Base-by-base conservation (phyloP, 2,888 invertebrate species). In the Xanthorhoe spadicearia region DNA sequence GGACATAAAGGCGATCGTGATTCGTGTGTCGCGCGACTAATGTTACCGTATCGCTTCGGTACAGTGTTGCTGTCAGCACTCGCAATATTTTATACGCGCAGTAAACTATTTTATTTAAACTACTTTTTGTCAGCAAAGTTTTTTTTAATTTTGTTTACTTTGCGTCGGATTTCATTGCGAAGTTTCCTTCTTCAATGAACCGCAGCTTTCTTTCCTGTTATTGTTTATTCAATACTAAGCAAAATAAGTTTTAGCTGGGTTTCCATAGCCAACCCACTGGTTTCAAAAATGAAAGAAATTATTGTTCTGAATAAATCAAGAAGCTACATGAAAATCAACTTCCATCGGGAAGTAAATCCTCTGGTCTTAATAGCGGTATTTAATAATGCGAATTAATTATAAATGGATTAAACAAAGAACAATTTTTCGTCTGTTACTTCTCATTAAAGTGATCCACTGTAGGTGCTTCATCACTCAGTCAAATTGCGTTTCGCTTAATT, bases 401-500 rank as follows among this genome's bases (percentile, higher is more conserved):
- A 82, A 87, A 86, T 84, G 77, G 78, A 82, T 83, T 84, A 87
- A 85, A 85, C 83, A 85, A 74, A 83, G 79, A 84, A 82, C 86
- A 86, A 89, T 91, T 90, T 91, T 90, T 89, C 90, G 86, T 86
- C 81, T 81, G 90, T 83, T 85, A 86, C 86, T 90, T 83, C 89
- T 91, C 90, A 92, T 93, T 92, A 92, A 90, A 90, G 86, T 88
- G 89, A 92, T 92, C 88, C 88, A 86, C 86, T 82, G 82, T 84
- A 83, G 89, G 90, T 91, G 88, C 92, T 91, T 89, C 89, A 92
- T 92, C 92, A 92, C 90, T 93, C 92, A 92, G 91, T 92, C 92
- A 92, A 92, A 92, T 92, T 92, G 90, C 91, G 91, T 92, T 92
- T 89, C 90, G 87, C 92, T 92, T 93, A 92, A 93, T 93, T 92